Conservation (phyloP, 1,140 invertebrate species). For the Protaetia brevitarsis region DNA sequence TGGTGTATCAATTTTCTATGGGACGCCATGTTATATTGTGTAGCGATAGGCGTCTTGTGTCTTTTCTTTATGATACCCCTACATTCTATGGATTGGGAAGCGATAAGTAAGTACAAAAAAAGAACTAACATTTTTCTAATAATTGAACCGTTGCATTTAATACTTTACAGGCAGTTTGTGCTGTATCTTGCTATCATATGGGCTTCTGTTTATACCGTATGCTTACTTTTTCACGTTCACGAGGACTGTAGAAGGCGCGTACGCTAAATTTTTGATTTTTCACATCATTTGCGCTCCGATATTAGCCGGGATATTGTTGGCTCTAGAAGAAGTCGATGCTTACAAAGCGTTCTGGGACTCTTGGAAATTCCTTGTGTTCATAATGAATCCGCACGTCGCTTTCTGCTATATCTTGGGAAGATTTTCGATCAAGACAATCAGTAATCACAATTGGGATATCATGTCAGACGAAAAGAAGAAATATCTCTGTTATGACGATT, state of each 20-base stretch:
- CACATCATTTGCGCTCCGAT: background rate
- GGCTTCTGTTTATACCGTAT: background rate
- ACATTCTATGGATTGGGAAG: background rate
- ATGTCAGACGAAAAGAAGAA: background rate
- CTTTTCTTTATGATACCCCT: background rate
- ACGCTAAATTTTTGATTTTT: background rate
- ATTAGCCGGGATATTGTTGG: background rate
- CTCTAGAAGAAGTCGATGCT: background rate
- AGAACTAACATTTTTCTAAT: background rate
- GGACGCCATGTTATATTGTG: background rate
- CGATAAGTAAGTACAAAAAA: background rate
- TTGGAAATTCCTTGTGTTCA: background rate
- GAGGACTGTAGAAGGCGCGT: background rate
- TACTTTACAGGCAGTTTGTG: background rate
- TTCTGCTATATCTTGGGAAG: background rate
- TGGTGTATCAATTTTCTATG: background rate
- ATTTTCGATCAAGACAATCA: background rate
- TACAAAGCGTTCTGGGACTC: background rate
- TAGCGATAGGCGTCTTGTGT: background rate
- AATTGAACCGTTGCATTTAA: no score
- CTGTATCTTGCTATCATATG: background rate
- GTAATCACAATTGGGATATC: conserved; percentile 9
- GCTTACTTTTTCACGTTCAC: background rate
- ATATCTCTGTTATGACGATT: background rate
- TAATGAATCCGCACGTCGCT: background rate